Evolutionary conservation across 2,113 vertebrate species (phyloP).

Genomic region (Myiozetetes cayanensis): DNA sequence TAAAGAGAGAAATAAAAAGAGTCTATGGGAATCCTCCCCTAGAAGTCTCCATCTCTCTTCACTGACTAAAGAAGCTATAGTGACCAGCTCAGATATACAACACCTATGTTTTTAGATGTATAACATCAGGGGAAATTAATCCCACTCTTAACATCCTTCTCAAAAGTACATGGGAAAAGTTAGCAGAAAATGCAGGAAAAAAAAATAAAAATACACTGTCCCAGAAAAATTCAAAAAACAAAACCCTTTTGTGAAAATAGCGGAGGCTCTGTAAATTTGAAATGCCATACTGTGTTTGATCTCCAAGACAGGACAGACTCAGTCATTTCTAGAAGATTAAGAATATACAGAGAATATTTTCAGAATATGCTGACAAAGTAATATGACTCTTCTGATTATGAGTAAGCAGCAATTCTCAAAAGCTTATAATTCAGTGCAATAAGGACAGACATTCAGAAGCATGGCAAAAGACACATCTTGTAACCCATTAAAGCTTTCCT

Average conservation of each 20-base stretch:
- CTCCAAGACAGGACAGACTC: conserved; percentile 17
- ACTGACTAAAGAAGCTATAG: not conserved
- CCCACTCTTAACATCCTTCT: not conserved
- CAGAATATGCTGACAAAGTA: conserved; percentile 52
- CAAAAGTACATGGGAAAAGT: not conserved
- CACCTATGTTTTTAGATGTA: not conserved
- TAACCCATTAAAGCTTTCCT: not conserved
- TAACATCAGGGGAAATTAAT: not conserved
- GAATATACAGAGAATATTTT: conserved; percentile 22
- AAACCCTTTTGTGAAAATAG: conserved; percentile 19
- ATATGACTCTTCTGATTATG: conserved; percentile 26
- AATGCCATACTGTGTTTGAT: conserved; percentile 29
- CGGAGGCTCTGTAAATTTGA: conserved; percentile 21
- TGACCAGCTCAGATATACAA: not conserved
- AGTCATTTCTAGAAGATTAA: conserved; percentile 42
- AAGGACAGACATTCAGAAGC: not conserved
- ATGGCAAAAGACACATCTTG: conserved; percentile 27
- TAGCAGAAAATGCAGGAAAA: not conserved
- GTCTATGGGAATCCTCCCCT: not conserved
- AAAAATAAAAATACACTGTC: conserved; percentile 7
- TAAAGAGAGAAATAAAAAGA: not conserved
- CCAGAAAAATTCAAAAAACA: not conserved
- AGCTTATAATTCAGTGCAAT: conserved; percentile 37
- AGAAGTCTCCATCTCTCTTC: not conserved
- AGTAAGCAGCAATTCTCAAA: conserved; percentile 53